Evolutionary conservation across 2,797 vertebrate species (phyloP).

Genomic region (Darevskia mixta): DNA sequence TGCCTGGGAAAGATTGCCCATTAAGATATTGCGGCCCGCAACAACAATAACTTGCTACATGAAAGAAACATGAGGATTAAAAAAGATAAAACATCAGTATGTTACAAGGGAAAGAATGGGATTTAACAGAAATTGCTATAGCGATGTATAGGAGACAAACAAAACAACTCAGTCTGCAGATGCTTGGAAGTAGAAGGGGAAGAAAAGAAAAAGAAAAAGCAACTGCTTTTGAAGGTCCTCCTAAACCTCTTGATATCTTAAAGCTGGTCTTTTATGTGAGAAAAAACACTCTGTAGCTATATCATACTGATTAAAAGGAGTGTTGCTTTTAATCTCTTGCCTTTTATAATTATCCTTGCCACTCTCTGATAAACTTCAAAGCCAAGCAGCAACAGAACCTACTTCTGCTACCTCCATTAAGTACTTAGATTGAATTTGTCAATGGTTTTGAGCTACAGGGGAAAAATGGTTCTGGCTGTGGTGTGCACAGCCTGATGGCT

Average conservation of each 20-base stretch:
- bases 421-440: slow-evolving; percentile 11
- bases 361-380: slow-evolving; percentile 16
- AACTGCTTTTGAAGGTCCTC: not conserved
- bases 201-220: not conserved
- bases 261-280: not conserved
- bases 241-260: not conserved
- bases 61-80: not conserved
- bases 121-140: not conserved
- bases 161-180: not conserved
- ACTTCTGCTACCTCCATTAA: not conserved
- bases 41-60: not conserved
- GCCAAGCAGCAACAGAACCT: not conserved
- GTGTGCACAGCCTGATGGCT: not conserved
- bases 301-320: slow-evolving; percentile 29
- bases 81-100: not conserved
- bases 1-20: fast-evolving
- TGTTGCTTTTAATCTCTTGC: slow-evolving; percentile 2
- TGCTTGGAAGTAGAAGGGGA: not conserved
- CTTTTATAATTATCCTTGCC: not conserved
- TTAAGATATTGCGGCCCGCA: not conserved
- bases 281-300: not conserved
- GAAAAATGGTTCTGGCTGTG: not conserved
- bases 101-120: not conserved
- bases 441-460: not conserved
- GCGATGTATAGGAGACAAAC: not conserved